Evolutionary conservation across 2,113 vertebrate species (phyloP), one percentile per base, ranked within the genome.

Genomic region (Pungitius pungitius): DNA sequence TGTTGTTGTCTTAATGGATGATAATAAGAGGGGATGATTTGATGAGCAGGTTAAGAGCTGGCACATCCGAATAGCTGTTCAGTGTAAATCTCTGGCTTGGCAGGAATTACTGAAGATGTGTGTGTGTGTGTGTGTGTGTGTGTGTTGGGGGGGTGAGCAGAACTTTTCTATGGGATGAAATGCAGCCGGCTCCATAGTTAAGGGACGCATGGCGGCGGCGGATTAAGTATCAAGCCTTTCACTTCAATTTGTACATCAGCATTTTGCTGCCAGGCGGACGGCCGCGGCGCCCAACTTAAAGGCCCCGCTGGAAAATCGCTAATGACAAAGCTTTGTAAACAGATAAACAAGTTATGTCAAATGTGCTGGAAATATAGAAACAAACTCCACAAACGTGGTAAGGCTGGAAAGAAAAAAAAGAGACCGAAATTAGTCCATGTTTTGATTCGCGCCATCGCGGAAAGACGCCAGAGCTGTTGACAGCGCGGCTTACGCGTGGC

Each of bases 221-320:
- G 94, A 94, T 94, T 94, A 94, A 90, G 80, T 78, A 82, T 84
- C 89, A 94, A 92, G 93, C 91, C 75, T 93, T 93, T 94, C 93
- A 92, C 61, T 93, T 92, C 88, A 89, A 94, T 93, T 94, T 94
- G 91, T 93, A 92, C 91, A 90, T 93, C 93, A 94, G 93, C 88
- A 93, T 94, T 93, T 92, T 62, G 75, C 51, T 42, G 5, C 57
- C 67, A 67, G 86, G 81, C 74, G 62, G 86, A 81, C 74, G 65
- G 70, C 71, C 35, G 39, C 24, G 82, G n/a, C 63, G 56, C 27
- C 26, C 26, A 86, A 82, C 89, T 87, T 88, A 87, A 89, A 90
- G 72, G 87, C 82, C 87, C 77, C 62, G 30, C 75, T 83, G 92
- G 91, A 94, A 94, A 94, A 94, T 94, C 81, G 20, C 91, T 90